Evolutionary conservation across 2,113 vertebrate genomes (phyloP).

Genomic region (Diadophis punctatus): DNA sequence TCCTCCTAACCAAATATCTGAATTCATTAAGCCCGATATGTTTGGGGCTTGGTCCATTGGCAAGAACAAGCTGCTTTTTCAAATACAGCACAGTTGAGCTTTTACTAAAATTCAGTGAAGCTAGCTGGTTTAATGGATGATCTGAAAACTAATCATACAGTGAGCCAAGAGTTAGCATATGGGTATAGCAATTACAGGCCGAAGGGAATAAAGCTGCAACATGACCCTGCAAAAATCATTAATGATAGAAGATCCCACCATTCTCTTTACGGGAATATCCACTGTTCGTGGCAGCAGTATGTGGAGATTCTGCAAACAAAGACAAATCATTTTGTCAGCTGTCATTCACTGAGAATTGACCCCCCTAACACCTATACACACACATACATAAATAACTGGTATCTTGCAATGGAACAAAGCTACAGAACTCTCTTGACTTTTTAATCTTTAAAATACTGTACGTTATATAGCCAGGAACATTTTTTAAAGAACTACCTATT

Average conservation of each 20-base stretch:
- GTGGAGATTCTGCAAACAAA: slow-evolving; percentile 58
- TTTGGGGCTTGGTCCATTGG: background rate
- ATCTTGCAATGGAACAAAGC: background rate
- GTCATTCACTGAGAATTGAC: background rate
- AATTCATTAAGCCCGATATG: background rate
- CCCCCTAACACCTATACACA: background rate
- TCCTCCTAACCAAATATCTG: background rate
- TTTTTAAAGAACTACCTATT: background rate
- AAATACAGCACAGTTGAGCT: background rate
- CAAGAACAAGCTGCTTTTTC: background rate
- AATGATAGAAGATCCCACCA: slow-evolving; percentile 68
- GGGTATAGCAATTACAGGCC: background rate
- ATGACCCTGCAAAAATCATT: background rate
- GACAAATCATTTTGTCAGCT: background rate
- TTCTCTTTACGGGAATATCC: slow-evolving; percentile 71
- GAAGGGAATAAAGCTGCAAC: background rate
- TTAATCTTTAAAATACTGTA: background rate
- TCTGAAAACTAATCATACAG: background rate
- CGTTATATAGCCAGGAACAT: background rate
- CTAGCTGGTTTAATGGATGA: slow-evolving; percentile 1
- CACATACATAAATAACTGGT: background rate
- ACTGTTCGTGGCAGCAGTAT: slow-evolving; percentile 64
- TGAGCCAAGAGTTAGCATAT: background rate
- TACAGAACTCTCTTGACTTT: background rate
- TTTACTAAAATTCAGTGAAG: background rate